phyloP scores from a whole-genome alignment of 2,113 vertebrate genomes.

The Dicerorhinus sumatrensis region DNA sequence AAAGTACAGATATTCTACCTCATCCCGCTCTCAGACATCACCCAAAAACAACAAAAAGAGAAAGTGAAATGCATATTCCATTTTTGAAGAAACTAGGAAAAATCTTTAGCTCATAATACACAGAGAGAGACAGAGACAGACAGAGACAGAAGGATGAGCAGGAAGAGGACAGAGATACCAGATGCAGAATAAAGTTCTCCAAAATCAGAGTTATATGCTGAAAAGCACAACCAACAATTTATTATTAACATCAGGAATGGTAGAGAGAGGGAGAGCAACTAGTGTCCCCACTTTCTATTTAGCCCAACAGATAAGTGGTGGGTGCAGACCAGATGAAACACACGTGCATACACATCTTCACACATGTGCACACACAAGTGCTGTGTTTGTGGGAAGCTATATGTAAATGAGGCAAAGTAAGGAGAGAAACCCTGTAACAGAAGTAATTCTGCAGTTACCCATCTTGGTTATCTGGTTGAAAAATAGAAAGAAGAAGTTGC shows the following conservation, averaged over 20 bases:
- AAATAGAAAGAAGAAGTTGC: neutral
- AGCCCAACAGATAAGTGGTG: neutral
- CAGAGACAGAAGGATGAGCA: neutral
- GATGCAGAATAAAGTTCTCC: neutral
- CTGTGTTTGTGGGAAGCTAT: neutral
- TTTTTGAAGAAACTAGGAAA: neutral
- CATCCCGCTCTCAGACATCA: neutral
- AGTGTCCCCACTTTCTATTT: neutral
- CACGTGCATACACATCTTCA: fast-evolving
- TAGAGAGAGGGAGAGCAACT: neutral
- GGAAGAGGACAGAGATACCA: neutral
- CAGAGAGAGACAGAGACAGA: neutral
- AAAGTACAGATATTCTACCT: neutral
- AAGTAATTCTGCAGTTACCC: neutral
- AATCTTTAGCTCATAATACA: neutral
- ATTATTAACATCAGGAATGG: neutral
- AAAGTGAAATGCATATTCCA: neutral
- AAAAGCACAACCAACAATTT: neutral
- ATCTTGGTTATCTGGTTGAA: neutral
- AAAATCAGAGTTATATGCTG: neutral
- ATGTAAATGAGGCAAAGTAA: neutral
- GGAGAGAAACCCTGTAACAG: neutral
- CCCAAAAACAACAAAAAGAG: neutral
- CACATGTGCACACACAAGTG: fast-evolving
- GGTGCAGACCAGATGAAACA: neutral